These are phyloP conservation scores for Cerastoderma edule DNA, from an alignment of 2,888 invertebrate species.

Conservation along the genomic window DNA sequence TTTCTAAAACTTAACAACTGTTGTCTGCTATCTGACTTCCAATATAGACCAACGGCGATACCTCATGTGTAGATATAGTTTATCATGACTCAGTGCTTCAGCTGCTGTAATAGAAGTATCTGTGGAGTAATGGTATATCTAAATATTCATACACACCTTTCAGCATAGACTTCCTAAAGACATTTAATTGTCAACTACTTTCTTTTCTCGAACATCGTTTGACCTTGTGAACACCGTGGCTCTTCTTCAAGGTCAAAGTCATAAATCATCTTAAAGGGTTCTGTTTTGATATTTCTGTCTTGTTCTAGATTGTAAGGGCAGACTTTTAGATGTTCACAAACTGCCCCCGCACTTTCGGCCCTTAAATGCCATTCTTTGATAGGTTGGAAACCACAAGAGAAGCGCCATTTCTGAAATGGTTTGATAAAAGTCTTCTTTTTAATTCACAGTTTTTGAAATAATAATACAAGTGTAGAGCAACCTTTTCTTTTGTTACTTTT, in stretches of 20 bases:
- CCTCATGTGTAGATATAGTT: too few relatives aligned
- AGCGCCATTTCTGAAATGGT: constrained; percentile 83
- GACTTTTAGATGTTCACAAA: constrained; percentile 83
- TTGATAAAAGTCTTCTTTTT: neutral
- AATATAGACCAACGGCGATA: too few relatives aligned
- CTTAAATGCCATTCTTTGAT: constrained; percentile 83
- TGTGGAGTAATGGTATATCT: too few relatives aligned
- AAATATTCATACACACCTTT: neutral
- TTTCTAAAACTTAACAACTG: too few relatives aligned
- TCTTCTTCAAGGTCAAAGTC: constrained; percentile 24
- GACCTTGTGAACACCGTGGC: constrained; percentile 26
- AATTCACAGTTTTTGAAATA: too few relatives aligned
- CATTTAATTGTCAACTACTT: constrained; percentile 9
- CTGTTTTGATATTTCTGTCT: constrained; percentile 57
- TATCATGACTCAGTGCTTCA: too few relatives aligned
- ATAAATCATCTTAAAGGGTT: constrained; percentile 51
- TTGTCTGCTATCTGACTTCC: too few relatives aligned
- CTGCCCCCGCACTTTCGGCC: constrained; percentile 72
- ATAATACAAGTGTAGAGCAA: too few relatives aligned
- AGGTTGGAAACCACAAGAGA: constrained; percentile 84
- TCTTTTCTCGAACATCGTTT: constrained; percentile 34
- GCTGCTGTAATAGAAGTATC: too few relatives aligned
- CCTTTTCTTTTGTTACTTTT: too few relatives aligned
- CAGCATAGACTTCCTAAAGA: neutral
- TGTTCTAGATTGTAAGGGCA: constrained; percentile 82